Evolutionary conservation across 2,113 vertebrate genomes (phyloP).

Genomic region (Meriones unguiculatus): DNA sequence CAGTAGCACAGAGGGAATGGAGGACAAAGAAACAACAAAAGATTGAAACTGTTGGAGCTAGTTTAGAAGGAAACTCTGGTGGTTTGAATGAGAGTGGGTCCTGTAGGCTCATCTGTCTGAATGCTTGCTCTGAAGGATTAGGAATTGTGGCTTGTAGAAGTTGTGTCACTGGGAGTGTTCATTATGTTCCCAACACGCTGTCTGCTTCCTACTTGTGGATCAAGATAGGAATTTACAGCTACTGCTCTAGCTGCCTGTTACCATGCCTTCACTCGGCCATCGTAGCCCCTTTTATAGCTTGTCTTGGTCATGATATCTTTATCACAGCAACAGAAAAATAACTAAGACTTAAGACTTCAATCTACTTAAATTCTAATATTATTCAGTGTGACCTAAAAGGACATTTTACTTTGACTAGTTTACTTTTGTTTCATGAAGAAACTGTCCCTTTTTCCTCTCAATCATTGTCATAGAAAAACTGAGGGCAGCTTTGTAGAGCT

Average conservation of each 20-base stretch:
- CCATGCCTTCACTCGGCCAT: neutral
- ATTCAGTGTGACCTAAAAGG: neutral
- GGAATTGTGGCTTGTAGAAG: neutral
- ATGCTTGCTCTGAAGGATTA: neutral
- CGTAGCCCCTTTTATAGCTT: neutral
- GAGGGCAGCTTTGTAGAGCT: neutral
- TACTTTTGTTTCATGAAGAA: neutral
- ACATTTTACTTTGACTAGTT: slow-evolving; percentile 31
- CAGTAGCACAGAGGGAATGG: slow-evolving; percentile 15
- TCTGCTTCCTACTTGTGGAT: neutral
- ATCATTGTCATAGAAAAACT: neutral
- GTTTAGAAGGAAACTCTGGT: neutral
- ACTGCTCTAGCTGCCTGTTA: neutral
- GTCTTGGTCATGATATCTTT: neutral
- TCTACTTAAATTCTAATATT: slow-evolving; percentile 3
- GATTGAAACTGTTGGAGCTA: slow-evolving; percentile 15
- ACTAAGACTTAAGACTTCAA: slow-evolving; percentile 12
- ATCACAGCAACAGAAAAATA: neutral
- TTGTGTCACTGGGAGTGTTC: neutral
- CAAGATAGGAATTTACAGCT: neutral
- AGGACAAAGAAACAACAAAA: neutral
- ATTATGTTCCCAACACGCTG: neutral
- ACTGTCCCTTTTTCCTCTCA: neutral
- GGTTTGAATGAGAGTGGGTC: neutral
- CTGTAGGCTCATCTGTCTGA: neutral